These are phyloP conservation scores for Oreochromis tanganicae DNA, from an alignment of 2,113 vertebrate genomes.

Conservation along the genomic window DNA sequence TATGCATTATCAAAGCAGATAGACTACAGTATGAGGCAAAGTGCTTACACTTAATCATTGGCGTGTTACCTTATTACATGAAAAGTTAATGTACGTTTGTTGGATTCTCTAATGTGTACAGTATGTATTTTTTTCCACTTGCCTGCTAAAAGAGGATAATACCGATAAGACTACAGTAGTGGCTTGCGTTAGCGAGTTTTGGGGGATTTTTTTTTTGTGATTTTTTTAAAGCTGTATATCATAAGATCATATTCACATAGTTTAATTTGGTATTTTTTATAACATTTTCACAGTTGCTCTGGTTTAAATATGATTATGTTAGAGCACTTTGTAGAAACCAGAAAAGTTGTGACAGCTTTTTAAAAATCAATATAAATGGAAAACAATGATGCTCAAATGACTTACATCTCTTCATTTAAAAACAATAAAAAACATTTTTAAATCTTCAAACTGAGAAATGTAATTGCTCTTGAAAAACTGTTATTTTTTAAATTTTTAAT, in stretches of 20 bases:
- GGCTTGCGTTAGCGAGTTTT: background rate
- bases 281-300: background rate
- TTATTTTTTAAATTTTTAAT: background rate
- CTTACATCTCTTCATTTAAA: background rate
- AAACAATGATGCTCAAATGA: background rate
- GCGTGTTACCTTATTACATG: slow-evolving; percentile 49
- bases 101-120: slow-evolving; percentile 16
- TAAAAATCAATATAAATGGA: background rate
- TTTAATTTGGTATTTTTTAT: background rate
- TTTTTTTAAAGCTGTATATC: background rate
- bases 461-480: background rate
- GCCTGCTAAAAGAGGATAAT: background rate
- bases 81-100: slow-evolving; percentile 55
- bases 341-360: background rate
- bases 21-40: slow-evolving; percentile 59
- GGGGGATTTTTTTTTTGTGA: background rate
- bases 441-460: background rate
- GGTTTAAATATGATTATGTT: background rate
- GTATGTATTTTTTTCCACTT: background rate
- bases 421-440: background rate
- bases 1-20: slow-evolving; percentile 69
- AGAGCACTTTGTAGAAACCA: background rate
- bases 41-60: slow-evolving; percentile 66
- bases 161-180: background rate
- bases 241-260: background rate